These are phyloP conservation scores for Melanotaenia duboulayi DNA, from an alignment of 2,113 vertebrate species.

Conservation along the genomic window DNA sequence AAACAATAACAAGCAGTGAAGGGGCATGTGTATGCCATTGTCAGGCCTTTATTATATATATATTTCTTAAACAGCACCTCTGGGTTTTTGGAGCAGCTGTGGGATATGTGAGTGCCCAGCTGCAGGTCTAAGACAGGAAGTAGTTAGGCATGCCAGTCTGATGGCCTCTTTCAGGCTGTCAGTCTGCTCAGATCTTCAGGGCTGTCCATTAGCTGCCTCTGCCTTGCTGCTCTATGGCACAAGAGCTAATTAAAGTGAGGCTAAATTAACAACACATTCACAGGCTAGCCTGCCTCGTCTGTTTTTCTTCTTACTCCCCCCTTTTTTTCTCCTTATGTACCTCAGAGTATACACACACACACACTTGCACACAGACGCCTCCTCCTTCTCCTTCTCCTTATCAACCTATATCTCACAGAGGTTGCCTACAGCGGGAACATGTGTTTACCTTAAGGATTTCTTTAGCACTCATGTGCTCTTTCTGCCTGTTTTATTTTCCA, in stretches of 20 bases:
- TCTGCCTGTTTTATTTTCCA: slow-evolving; percentile 69
- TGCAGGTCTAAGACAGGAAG: slow-evolving; percentile 55
- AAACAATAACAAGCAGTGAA: slow-evolving; percentile 44
- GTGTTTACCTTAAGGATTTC: slow-evolving; percentile 79
- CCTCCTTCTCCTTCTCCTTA: slow-evolving; percentile 28
- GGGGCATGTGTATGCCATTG: slow-evolving; percentile 39
- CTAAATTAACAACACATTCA: slow-evolving; percentile 75
- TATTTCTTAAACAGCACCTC: slow-evolving; percentile 53
- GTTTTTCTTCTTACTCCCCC: slow-evolving; percentile 45
- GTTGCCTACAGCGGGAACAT: slow-evolving; percentile 69
- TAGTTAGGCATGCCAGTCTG: slow-evolving; percentile 70
- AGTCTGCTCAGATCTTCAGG: slow-evolving; percentile 64
- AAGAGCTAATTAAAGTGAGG: slow-evolving; percentile 78
- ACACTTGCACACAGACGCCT: slow-evolving; percentile 9
- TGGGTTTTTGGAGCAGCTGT: slow-evolving; percentile 49
- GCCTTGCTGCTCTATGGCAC: slow-evolving; percentile 53
- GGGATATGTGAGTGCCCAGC: slow-evolving; percentile 59
- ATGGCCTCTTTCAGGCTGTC: slow-evolving; percentile 65
- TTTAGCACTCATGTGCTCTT: slow-evolving; percentile 50
- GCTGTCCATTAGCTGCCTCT: slow-evolving; percentile 53
- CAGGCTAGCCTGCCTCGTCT: slow-evolving; percentile 53
- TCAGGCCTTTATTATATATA: slow-evolving; percentile 17
- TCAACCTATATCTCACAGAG: slow-evolving; percentile 52
- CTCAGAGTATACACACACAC: slow-evolving; percentile 19
- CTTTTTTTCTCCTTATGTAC: slow-evolving; percentile 26